Conservation (phyloP, 2,888 invertebrate genomes). For the Synanthedon formicaeformis region DNA sequence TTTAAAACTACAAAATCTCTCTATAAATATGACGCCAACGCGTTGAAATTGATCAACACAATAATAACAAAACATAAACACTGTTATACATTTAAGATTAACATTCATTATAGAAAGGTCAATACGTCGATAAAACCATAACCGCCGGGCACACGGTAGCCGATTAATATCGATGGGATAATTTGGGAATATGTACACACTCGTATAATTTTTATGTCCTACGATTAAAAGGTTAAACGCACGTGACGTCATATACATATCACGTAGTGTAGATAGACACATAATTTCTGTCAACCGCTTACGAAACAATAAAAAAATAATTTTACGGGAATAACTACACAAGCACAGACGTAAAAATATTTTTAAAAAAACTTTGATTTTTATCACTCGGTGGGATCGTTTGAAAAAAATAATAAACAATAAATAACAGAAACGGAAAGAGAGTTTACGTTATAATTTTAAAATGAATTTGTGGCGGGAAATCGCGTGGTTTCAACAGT, state of each 20-base stretch:
- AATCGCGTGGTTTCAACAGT: slow-evolving; percentile 12
- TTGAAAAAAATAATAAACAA: not conserved
- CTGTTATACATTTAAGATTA: not conserved
- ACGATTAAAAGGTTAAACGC: slow-evolving; percentile 3
- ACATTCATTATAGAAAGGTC: not conserved
- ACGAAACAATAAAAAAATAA: not conserved
- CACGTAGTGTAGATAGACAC: no score
- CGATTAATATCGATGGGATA: slow-evolving; percentile 1
- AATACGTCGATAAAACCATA: not conserved
- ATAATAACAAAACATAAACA: not conserved
- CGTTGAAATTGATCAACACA: not conserved
- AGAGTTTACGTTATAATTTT: slow-evolving; percentile 13
- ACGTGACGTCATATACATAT: slow-evolving; percentile 1
- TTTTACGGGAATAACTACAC: not conserved
- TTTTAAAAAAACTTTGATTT: not conserved
- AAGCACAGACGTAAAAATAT: not conserved
- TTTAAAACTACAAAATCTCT: not conserved
- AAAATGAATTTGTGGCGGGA: slow-evolving; percentile 23
- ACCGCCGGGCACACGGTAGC: not conserved
- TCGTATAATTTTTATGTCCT: slow-evolving; percentile 2
- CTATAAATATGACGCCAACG: not conserved
- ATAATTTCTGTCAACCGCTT: not conserved
- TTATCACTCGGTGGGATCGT: not conserved
- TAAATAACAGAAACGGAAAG: not conserved
- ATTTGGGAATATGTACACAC: not conserved